These are phyloP conservation scores for Grantiella picta DNA, from an alignment of 2,113 vertebrate species.

Conservation along the genomic window DNA sequence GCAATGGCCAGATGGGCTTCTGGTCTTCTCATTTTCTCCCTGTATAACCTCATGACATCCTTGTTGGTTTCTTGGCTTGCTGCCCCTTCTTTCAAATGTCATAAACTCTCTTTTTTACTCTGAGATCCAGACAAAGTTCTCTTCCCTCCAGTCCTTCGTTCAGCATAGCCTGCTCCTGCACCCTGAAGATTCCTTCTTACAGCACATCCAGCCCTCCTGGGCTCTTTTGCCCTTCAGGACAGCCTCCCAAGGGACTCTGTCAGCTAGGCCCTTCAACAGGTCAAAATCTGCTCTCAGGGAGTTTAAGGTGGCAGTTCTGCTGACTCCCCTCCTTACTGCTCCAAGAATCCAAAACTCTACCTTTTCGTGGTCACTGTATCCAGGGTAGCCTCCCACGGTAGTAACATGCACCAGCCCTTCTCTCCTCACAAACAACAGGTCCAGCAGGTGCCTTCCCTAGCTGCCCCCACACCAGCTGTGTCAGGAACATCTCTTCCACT, in stretches of 20 bases:
- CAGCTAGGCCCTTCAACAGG: neutral
- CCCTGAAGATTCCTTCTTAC: neutral
- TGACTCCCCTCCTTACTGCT: neutral
- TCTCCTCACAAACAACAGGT: neutral
- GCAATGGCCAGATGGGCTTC: neutral
- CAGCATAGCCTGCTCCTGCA: neutral
- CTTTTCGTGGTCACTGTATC: neutral
- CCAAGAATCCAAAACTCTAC: neutral
- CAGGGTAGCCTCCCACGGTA: neutral
- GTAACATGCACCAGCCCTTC: neutral
- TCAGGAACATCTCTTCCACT: neutral
- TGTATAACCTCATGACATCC: neutral
- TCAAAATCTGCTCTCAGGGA: neutral
- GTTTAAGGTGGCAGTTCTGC: neutral
- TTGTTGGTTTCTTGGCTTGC: neutral
- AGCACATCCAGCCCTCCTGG: neutral
- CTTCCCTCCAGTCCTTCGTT: neutral
- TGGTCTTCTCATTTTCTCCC: neutral
- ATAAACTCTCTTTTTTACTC: neutral
- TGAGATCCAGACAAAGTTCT: neutral
- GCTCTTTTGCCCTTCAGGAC: neutral
- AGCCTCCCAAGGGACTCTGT: neutral
- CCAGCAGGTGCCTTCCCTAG: neutral
- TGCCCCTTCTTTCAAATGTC: neutral
- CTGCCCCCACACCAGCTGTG: neutral